Base-by-base conservation (phyloP, 2,113 vertebrate genomes). In the Stigmatopora nigra region DNA sequence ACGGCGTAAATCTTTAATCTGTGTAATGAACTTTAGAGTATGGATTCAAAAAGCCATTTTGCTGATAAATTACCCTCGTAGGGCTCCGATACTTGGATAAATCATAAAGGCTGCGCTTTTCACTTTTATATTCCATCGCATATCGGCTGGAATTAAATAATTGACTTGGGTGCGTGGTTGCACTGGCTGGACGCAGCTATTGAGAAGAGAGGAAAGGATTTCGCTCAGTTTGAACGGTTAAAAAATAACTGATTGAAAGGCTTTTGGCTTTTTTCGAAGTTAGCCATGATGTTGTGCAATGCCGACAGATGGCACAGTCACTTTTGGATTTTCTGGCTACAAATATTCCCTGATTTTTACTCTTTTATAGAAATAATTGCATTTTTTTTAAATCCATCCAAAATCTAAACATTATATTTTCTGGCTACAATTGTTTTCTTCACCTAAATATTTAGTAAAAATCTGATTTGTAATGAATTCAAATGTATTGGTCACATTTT, bases 21-120 rank as follows among this genome's bases (percentile, higher is more conserved):
- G 80, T 77, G 77, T 86, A 89, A 90, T 89, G 80, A 86, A 78
- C 85, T 88, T 88, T 86, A 87, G 87, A 88, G 72, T 85, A 82
- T 83, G 80, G 84, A 86, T 84, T 86, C 76, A 86, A 87, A 88
- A 84, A 84, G 82, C 79, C 69, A 77, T 89, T 88, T 81, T 83
- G 80, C 71, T 86, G 81, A 85, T 84, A 82, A 89, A 88, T 80
- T 77, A 84, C 84, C 83, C 71, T 20, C 55, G 64, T 61, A 76
- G 67, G 71, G 73, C 79, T 82, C 66, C 85, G 78, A 76, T 85
- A 78, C 80, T 49, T 53, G 76, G 78, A 89, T 83, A 86, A 87
- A 87, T 86, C 79, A 82, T 75, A 67, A 72, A 74, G 72, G 79
- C 79, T 22, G 76, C 76, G 78, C 78, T 82, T 79, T 73, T 80